Conservation (phyloP, 2,888 invertebrate species). For the Cephus runcator region DNA sequence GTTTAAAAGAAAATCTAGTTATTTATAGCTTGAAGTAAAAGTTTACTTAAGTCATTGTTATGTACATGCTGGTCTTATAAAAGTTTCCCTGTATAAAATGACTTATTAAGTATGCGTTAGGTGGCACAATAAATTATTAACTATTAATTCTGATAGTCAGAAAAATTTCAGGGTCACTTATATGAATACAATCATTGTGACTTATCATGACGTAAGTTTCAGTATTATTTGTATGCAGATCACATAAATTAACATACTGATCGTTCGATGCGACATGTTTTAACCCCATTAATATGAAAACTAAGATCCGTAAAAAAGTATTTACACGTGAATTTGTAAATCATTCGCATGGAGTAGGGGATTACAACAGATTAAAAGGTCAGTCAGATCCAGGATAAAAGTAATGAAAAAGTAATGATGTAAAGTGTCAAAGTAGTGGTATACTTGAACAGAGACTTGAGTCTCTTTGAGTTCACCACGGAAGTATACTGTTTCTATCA, state of each 20-base stretch:
- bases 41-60: background rate
- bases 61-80: background rate
- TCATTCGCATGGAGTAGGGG: too few relatives aligned
- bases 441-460: background rate
- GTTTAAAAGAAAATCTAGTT: too few relatives aligned
- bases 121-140: background rate
- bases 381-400: too few relatives aligned
- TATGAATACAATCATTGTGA: background rate
- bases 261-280: too few relatives aligned
- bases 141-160: background rate
- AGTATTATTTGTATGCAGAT: background rate
- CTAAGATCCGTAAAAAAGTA: too few relatives aligned
- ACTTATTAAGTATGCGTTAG: background rate
- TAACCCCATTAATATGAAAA: too few relatives aligned
- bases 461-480: background rate
- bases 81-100: background rate
- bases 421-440: background rate
- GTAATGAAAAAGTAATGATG: background rate
- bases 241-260: background rate
- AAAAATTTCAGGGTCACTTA: background rate
- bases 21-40: background rate
- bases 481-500: background rate
- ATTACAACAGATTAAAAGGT: too few relatives aligned
- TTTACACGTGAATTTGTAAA: too few relatives aligned
- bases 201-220: background rate